phyloP scores from a whole-genome alignment of 2,888 invertebrate genomes.

The Aspidiotus destructor region DNA sequence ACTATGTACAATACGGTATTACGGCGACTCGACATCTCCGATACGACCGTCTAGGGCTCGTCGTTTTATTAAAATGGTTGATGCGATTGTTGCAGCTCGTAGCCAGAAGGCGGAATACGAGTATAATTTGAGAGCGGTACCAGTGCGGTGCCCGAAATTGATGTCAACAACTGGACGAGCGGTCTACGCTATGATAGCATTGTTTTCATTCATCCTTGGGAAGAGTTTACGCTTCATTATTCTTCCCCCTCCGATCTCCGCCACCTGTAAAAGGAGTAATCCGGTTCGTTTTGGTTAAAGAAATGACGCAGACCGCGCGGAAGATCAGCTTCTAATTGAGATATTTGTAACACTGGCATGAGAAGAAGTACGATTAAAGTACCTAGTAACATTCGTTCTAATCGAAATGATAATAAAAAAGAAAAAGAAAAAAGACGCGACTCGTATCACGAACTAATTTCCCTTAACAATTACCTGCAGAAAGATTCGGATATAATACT shows the following conservation, averaged over 20 bases:
- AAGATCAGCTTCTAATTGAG: slow-evolving; percentile 12
- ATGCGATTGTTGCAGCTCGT: no score
- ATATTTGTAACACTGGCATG: slow-evolving; percentile 1
- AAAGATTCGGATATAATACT: slow-evolving; percentile 9
- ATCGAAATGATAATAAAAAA: neutral
- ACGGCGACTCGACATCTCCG: no score
- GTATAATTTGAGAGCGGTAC: no score
- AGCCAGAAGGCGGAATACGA: no score
- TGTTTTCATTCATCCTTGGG: slow-evolving; percentile 2
- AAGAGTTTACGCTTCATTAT: slow-evolving; percentile 7
- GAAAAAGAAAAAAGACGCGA: slow-evolving; percentile 9
- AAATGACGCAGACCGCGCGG: neutral
- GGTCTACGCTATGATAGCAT: no score
- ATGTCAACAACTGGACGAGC: no score
- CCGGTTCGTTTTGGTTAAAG: slow-evolving; percentile 29
- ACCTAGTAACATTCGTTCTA: neutral
- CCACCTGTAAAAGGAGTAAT: slow-evolving; percentile 18
- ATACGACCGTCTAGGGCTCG: no score
- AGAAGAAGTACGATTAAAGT: neutral
- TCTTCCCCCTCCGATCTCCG: neutral
- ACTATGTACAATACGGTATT: no score
- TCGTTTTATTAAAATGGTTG: no score
- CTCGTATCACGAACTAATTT: slow-evolving; percentile 31
- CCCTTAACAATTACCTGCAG: slow-evolving; percentile 24
- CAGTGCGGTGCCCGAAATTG: no score